A percentile compares a stretch with the other conserved stretches of the same genome.
phyloP scores from a whole-genome alignment of 2,113 vertebrate species.

The Mesitornis unicolor region DNA sequence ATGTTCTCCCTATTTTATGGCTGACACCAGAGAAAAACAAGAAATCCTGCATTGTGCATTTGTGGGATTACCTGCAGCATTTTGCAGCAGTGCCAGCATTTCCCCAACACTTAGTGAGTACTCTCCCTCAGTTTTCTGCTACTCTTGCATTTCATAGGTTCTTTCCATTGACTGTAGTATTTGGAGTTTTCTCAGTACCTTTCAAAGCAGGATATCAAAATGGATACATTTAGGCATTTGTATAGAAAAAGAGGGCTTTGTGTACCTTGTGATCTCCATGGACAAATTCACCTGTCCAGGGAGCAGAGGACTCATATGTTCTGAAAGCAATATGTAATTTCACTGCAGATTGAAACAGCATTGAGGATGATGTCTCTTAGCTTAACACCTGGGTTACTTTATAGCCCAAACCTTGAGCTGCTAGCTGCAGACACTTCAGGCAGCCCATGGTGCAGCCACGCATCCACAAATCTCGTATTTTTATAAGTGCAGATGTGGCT shows the following conservation, averaged over 20 bases:
- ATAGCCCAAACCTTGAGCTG: neutral
- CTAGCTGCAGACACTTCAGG: neutral
- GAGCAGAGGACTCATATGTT: neutral
- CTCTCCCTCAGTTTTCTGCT: neutral
- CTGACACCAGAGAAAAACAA: neutral
- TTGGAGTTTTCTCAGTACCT: neutral
- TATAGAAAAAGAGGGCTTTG: neutral
- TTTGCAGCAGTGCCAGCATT: neutral
- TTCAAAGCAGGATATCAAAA: neutral
- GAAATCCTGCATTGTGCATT: neutral
- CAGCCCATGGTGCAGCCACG: neutral
- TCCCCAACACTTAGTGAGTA: neutral
- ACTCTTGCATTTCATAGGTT: neutral
- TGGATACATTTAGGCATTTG: neutral
- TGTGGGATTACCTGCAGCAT: neutral
- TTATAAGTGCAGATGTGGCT: neutral
- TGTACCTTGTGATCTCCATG: neutral
- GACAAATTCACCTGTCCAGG: neutral
- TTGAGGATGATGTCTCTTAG: neutral
- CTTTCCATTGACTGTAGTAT: neutral
- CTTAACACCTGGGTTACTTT: neutral
- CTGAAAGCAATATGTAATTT: neutral
- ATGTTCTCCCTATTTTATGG: neutral
- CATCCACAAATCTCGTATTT: neutral
- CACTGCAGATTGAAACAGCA: neutral